phyloP scores from a whole-genome alignment of 1,140 invertebrate genomes.

The Magallana ariakensis region DNA sequence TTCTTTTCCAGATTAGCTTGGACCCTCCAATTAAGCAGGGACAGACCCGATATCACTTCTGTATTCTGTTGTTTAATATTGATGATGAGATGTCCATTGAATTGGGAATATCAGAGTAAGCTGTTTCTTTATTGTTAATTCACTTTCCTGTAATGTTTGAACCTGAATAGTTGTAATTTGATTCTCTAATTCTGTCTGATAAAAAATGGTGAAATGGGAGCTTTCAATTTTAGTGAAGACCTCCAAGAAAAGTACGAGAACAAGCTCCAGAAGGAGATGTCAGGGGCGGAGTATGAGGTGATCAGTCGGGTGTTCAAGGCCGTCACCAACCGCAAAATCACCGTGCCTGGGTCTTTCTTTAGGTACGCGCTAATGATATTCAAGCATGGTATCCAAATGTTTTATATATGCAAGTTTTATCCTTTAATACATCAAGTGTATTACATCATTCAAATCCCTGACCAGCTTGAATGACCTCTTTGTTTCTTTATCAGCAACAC shows the following conservation, averaged over 20 bases:
- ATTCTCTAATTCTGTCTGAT: no score
- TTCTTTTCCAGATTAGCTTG: constrained; percentile 86
- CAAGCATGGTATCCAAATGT: no score
- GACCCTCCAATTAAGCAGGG: constrained; percentile 99
- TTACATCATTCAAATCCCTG: no score
- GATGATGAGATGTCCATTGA: constrained; percentile 95
- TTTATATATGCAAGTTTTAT: no score
- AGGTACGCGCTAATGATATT: constrained; percentile 83
- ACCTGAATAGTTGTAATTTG: no score
- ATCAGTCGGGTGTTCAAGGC: constrained; percentile 97
- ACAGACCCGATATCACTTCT: constrained; percentile 94
- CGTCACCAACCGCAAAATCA: constrained; percentile 96
- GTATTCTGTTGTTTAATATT: constrained; percentile 95
- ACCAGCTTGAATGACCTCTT: no score
- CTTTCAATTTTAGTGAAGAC: constrained; percentile 85
- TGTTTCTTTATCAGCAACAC: constrained; percentile 86
- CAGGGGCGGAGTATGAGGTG: constrained; percentile 96
- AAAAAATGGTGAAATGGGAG: no score
- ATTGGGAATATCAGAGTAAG: constrained; percentile 92
- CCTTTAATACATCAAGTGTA: no score
- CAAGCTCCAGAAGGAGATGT: constrained; percentile 93
- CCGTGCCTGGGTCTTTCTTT: constrained; percentile 94
- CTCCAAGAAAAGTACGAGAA: constrained; percentile 96
- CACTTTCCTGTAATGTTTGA: no score
- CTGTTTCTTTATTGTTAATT: constrained; percentile 18